phyloP scores from a whole-genome alignment of 2,797 vertebrate species.

The Sebastes iracundus region DNA sequence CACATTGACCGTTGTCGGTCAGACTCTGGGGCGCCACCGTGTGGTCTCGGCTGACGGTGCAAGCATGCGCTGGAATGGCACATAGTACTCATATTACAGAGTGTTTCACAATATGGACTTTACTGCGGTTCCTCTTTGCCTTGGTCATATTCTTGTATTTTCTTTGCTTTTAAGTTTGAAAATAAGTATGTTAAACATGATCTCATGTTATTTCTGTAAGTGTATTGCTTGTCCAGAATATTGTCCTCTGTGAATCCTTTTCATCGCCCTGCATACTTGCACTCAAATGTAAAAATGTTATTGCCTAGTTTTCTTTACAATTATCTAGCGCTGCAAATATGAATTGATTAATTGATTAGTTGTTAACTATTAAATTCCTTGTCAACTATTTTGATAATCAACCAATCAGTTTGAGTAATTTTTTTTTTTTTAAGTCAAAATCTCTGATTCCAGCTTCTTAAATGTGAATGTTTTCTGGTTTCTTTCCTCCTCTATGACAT shows the following conservation, averaged over 20 bases:
- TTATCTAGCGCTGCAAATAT: background rate
- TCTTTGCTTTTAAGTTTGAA: background rate
- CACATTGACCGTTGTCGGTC: constrained; percentile 41
- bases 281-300: background rate
- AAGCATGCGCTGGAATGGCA: constrained; percentile 22
- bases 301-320: background rate
- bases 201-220: background rate
- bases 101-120: constrained; percentile 19
- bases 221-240: background rate
- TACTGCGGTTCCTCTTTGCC: background rate
- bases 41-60: constrained; percentile 39
- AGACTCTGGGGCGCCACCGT: constrained; percentile 44
- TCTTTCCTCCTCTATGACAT: no score
- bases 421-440: no score
- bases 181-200: background rate
- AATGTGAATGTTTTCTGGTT: no score
- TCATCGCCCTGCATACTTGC: background rate
- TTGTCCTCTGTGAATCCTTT: background rate
- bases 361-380: no score
- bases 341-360: no score
- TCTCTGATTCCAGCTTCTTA: no score
- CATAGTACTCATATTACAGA: constrained; percentile 27
- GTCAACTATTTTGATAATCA: no score
- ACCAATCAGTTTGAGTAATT: no score
- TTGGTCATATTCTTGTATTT: background rate